Percentiles rank a stretch among this genome's conserved stretches.
These are phyloP conservation scores for Dolichoris vasculosae DNA, from an alignment of 1,140 invertebrate genomes.

Conservation along the genomic window DNA sequence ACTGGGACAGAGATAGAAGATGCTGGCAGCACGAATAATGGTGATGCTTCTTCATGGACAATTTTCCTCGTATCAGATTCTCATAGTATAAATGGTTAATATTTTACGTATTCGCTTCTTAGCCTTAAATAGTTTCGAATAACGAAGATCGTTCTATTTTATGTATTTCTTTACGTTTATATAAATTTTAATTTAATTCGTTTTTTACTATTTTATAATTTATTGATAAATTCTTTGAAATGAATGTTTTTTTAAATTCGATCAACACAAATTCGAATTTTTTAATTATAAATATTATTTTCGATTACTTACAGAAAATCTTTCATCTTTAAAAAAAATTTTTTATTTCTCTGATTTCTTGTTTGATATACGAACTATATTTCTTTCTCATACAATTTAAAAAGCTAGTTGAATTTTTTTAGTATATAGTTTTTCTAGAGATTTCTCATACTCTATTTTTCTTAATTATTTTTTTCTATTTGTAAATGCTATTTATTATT, in stretches of 20 bases:
- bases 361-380: too few species aligned
- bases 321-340: too few species aligned
- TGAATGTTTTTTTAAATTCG: too few species aligned
- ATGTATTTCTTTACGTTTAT: too few species aligned
- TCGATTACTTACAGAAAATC: not conserved
- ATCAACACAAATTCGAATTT: not conserved
- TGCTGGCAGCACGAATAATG: not conserved
- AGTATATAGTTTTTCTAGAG: too few species aligned
- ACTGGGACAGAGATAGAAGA: not conserved
- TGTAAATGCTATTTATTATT: too few species aligned
- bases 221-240: not conserved
- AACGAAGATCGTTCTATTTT: not conserved
- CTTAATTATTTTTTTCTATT: too few species aligned
- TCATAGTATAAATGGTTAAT: constrained; percentile 65
- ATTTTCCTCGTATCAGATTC: constrained; percentile 33
- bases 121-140: not conserved
- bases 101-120: not conserved
- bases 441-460: too few species aligned
- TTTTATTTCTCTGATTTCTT: too few species aligned
- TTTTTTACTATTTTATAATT: not conserved
- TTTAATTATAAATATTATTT: not conserved
- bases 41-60: not conserved
- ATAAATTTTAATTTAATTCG: not conserved
- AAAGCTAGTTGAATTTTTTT: too few species aligned
- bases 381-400: too few species aligned